These are phyloP conservation scores for Capreolus pygargus DNA, from an alignment of 2,113 vertebrate genomes.

Conservation along the genomic window DNA sequence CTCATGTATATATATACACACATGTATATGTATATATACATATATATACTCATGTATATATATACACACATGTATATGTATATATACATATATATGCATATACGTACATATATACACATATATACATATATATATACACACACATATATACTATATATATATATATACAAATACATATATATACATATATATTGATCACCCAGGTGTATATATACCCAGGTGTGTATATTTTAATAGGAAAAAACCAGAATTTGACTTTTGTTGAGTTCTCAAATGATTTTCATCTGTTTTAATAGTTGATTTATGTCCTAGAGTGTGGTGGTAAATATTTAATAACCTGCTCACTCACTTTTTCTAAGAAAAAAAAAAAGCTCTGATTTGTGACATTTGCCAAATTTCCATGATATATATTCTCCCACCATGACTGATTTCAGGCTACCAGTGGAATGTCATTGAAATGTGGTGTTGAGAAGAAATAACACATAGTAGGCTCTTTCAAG, in stretches of 20 bases:
- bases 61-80: too few relatives aligned
- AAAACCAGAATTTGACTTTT: background rate
- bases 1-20: too few relatives aligned
- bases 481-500: background rate
- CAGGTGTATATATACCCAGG: background rate
- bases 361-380: background rate
- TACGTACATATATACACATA: too few relatives aligned
- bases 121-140: too few relatives aligned
- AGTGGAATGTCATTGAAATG: background rate
- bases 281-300: background rate
- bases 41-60: too few relatives aligned
- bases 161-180: too few relatives aligned
- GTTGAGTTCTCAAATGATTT: background rate
- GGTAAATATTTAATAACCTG: background rate
- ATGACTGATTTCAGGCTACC: background rate
- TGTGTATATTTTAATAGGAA: background rate
- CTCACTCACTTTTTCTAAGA: background rate
- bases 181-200: background rate
- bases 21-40: too few relatives aligned
- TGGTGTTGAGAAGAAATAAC: background rate
- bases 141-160: background rate
- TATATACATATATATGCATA: too few relatives aligned
- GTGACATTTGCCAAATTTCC: background rate
- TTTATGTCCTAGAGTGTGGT: background rate
- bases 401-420: background rate